These are phyloP conservation scores for Thunnus maccoyii DNA, from an alignment of 2,113 vertebrate species.

Conservation along the genomic window DNA sequence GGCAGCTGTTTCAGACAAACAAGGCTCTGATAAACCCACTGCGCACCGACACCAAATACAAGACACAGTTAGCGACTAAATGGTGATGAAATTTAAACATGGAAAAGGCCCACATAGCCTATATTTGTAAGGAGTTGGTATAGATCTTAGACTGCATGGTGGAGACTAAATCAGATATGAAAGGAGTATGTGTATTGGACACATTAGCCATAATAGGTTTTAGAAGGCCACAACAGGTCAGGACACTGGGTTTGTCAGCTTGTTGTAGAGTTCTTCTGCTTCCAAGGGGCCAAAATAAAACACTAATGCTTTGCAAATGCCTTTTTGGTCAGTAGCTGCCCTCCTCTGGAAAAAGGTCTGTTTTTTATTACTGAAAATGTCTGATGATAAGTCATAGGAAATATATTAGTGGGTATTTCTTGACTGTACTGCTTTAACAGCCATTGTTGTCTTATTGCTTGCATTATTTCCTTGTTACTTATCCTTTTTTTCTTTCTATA, in stretches of 20 bases:
- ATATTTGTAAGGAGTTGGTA: background rate
- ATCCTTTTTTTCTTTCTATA: too few relatives aligned
- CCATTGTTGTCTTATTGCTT: background rate
- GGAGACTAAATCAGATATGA: background rate
- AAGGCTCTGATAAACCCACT: conserved; percentile 4
- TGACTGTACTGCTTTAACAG: background rate
- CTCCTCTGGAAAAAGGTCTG: background rate
- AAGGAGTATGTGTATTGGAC: background rate
- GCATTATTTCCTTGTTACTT: too few relatives aligned
- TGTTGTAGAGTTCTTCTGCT: background rate
- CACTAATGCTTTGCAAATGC: background rate
- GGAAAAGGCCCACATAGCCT: too few relatives aligned
- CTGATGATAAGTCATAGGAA: too few relatives aligned
- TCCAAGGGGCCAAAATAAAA: background rate
- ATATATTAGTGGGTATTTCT: too few relatives aligned
- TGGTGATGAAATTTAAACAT: background rate
- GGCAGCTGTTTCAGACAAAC: background rate
- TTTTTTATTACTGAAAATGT: background rate
- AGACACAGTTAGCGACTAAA: background rate
- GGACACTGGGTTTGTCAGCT: background rate
- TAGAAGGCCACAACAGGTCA: background rate
- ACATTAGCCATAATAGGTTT: background rate
- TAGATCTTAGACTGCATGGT: background rate
- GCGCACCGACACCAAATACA: background rate
- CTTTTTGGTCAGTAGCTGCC: background rate